Conservation (phyloP, 2,113 vertebrate genomes). For the Strix aluco region DNA sequence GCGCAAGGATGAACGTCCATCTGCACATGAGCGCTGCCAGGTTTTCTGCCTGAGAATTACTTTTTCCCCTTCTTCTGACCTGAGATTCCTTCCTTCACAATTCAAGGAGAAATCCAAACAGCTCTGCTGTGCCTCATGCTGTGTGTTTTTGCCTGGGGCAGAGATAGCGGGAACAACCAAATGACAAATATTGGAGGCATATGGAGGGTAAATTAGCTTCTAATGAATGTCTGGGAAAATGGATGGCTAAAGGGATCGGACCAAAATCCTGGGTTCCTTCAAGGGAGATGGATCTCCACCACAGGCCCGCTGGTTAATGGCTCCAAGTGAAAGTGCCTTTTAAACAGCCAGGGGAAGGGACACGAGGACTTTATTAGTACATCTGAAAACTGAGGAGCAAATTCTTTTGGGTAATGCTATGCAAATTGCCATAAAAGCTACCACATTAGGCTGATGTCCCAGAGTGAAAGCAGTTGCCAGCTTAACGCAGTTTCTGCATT, state of each 20-base stretch:
- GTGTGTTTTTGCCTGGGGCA: constrained; percentile 68
- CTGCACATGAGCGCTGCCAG: not conserved
- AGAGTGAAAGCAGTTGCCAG: constrained; percentile 16
- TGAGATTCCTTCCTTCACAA: not conserved
- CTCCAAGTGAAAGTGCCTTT: not conserved
- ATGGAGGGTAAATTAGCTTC: constrained; percentile 69
- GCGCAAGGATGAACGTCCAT: not conserved
- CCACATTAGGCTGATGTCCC: constrained; percentile 25
- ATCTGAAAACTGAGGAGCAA: constrained; percentile 10
- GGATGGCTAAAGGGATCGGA: constrained; percentile 26
- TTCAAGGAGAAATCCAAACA: constrained; percentile 48
- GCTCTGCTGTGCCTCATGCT: constrained; percentile 37
- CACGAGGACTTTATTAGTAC: constrained; percentile 7
- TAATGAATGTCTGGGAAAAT: constrained; percentile 66
- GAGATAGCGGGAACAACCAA: constrained; percentile 39
- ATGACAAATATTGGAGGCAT: constrained; percentile 69
- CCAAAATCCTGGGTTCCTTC: constrained; percentile 42
- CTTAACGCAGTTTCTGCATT: not conserved
- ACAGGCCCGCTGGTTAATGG: constrained; percentile 12
- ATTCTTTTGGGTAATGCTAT: constrained; percentile 47
- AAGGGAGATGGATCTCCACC: constrained; percentile 22
- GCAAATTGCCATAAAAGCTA: constrained; percentile 35
- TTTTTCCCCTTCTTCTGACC: constrained; percentile 27
- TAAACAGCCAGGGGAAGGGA: not conserved
- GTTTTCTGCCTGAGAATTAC: not conserved